Evolutionary conservation across 2,113 vertebrate genomes (phyloP), one percentile per base, ranked within the genome.

Genomic region (Limnothrissa miodon): DNA sequence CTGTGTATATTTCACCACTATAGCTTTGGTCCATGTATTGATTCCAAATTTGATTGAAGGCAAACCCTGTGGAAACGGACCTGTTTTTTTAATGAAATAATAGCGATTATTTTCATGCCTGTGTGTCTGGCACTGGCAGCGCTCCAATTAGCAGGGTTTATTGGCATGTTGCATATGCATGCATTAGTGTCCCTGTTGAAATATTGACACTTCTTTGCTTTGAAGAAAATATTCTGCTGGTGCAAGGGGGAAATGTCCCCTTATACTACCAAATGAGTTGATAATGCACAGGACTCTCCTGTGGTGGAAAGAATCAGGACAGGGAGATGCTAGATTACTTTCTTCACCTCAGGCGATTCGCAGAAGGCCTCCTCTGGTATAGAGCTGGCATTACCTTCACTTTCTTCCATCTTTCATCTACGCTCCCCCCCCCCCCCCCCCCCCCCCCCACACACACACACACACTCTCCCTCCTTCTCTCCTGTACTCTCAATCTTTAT

Each of bases 261-360:
- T 93, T 62, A 62, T 87, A 90, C 90, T 94, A 33, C 62, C 19
- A 93, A 94, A 92, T 90, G 93, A 93, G 89, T 94, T 92, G 91
- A 93, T 95, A 93, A 93, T 91, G 89, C 90, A 91, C 93, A 92
- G 93, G 92, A 94, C 90, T 94, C 93, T 94, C 90, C 92, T 87
- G 91, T 92, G 93, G 91, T 39, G 59, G 80, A 94, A 91, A 91
- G 93, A 94, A 92, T 92, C 88, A 87, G 90, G 93, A 90, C 91
- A 91, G 90, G n/a, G 74, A 83, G 51, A 29, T 36, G 51, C 23
- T 93, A 94, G 93, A 95, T 95, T 94, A 91, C 93, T 95, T 94
- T 95, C 90, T 88, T 92, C 93, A 92, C 94, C 94, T 93, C 90
- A 0, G 93, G 93, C 93, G 59, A 90, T 94, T 59, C 29, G 90